phyloP scores from a whole-genome alignment of 2,888 invertebrate genomes.

The Cephus rjabovi region DNA sequence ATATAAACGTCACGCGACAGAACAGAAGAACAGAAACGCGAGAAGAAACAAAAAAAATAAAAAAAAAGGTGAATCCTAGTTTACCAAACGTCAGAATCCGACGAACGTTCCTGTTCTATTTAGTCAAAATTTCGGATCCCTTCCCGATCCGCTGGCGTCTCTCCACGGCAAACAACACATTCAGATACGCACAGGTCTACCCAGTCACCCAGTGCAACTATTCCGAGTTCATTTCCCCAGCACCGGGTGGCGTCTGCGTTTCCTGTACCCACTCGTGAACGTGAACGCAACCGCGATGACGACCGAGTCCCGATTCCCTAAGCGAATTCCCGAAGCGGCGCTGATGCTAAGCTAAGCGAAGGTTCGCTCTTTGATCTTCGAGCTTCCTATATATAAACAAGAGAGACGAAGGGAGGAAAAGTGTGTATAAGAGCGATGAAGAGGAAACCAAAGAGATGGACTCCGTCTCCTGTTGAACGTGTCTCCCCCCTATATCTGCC shows the following conservation, averaged over 20 bases:
- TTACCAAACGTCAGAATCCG: neutral
- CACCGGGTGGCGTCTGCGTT: neutral
- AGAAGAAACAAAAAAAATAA: constrained; percentile 15
- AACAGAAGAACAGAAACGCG: constrained; percentile 14
- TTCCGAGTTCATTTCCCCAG: neutral
- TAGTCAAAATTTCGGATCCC: neutral
- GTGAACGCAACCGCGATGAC: neutral
- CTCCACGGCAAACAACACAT: constrained; percentile 15
- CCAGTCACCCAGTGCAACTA: neutral
- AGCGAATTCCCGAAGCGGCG: constrained; percentile 27
- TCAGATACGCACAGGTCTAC: neutral
- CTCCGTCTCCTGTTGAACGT: constrained; percentile 31
- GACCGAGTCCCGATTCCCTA: neutral
- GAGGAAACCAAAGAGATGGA: constrained; percentile 19
- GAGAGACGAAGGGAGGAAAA: constrained; percentile 9
- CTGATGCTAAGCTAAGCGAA: constrained; percentile 58
- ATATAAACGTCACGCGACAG: constrained; percentile 11
- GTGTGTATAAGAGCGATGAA: constrained; percentile 13
- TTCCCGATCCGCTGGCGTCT: neutral
- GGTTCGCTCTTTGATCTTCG: constrained; percentile 63
- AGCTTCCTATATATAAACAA: constrained; percentile 63
- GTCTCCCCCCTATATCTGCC: no score
- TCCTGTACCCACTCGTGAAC: neutral
- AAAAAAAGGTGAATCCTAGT: constrained; percentile 3
- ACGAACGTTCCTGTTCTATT: neutral